These are phyloP conservation scores for Centropus unirufus DNA, from an alignment of 2,113 vertebrate species.

Conservation along the genomic window DNA sequence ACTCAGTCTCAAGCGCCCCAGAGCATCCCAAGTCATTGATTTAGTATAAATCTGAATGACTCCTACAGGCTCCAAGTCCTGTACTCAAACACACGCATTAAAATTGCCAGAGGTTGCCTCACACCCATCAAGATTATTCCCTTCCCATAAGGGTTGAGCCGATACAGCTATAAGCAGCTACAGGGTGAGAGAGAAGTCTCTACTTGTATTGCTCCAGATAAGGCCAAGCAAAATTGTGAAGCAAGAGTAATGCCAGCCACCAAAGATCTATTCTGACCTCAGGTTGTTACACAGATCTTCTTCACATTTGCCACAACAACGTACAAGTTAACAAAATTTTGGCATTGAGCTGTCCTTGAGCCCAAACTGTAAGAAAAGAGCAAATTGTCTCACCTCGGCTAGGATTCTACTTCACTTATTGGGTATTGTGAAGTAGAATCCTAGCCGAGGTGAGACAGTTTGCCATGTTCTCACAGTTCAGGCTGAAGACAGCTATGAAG, in stretches of 20 bases:
- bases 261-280: background rate
- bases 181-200: background rate
- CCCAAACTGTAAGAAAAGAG: background rate
- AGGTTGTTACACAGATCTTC: background rate
- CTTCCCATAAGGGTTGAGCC: background rate
- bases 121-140: background rate
- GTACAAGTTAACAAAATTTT: background rate
- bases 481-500: background rate
- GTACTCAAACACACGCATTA: rapidly evolving
- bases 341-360: background rate
- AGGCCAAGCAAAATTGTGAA: background rate
- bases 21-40: background rate
- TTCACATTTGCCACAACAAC: background rate
- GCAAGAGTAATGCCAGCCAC: background rate
- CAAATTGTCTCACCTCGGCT: background rate
- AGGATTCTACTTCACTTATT: background rate
- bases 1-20: background rate
- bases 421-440: too few species aligned
- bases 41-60: background rate
- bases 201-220: background rate
- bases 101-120: background rate
- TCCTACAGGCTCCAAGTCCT: background rate
- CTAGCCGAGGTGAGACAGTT: too few species aligned
- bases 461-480: too few species aligned
- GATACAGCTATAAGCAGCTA: background rate